These are phyloP conservation scores for Dynastes grantii DNA, from an alignment of 2,888 invertebrate species.

Conservation along the genomic window DNA sequence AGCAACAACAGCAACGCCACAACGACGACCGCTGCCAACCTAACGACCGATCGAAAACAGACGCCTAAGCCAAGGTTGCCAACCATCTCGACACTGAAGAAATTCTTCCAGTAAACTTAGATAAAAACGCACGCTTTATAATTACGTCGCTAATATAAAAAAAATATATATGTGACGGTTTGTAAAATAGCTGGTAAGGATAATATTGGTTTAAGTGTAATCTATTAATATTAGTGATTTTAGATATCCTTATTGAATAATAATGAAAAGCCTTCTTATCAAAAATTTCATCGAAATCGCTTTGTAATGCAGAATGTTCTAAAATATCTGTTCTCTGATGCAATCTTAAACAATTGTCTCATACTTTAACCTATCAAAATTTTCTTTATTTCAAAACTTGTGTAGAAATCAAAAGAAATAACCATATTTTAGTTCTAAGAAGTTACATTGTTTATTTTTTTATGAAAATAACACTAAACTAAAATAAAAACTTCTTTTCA, in stretches of 20 bases:
- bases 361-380: no score
- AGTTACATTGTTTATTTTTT: no score
- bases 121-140: conserved; percentile 20
- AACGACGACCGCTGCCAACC: conserved; percentile 45
- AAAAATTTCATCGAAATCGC: not conserved
- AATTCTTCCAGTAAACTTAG: conserved; percentile 44
- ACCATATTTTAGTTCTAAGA: no score
- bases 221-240: not conserved
- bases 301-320: no score
- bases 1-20: conserved; percentile 42
- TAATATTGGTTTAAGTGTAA: conserved; percentile 27
- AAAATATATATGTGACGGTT: conserved; percentile 1
- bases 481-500: not conserved
- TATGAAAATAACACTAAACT: no score
- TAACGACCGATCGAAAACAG: conserved; percentile 40
- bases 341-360: no score
- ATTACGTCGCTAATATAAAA: conserved; percentile 4
- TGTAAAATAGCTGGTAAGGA: conserved; percentile 33
- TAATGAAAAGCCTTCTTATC: not conserved
- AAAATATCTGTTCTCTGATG: no score
- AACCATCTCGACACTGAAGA: conserved; percentile 46
- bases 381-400: no score
- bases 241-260: not conserved
- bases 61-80: conserved; percentile 48
- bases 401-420: no score